Evolutionary conservation across 2,797 vertebrate species (phyloP).

Genomic region (Poecile montanus): DNA sequence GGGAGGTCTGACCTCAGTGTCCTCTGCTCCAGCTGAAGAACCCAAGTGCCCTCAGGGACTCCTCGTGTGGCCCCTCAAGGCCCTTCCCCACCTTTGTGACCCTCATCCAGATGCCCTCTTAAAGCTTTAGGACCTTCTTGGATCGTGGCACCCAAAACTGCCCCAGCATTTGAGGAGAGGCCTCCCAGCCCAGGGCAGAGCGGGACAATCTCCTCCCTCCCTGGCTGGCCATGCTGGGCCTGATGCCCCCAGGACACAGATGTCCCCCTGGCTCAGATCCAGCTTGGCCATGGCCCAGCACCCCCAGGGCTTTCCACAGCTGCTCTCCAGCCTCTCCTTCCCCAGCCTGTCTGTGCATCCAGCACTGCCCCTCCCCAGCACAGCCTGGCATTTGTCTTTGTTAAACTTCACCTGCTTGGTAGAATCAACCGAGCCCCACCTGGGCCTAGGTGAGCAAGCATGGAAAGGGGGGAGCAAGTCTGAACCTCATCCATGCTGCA

Average conservation of each 20-base stretch:
- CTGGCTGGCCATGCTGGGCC: no score
- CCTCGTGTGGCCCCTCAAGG: neutral
- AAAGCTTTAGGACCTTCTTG: neutral
- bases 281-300: neutral
- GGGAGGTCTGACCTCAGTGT: neutral
- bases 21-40: neutral
- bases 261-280: neutral
- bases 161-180: neutral
- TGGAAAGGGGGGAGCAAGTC: fast-evolving
- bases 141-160: neutral
- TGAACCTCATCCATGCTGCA: neutral
- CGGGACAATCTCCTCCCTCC: neutral
- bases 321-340: neutral
- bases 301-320: neutral
- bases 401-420: neutral
- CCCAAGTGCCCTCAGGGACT: neutral
- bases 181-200: neutral
- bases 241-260: neutral
- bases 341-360: neutral
- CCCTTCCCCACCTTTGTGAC: fast-evolving
- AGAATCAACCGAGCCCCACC: no score
- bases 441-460: neutral
- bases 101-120: neutral
- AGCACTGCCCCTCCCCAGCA: neutral
- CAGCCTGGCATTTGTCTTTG: neutral